Evolutionary conservation across 2,113 vertebrate species (phyloP).

Genomic region (Orientallactaga bullata): DNA sequence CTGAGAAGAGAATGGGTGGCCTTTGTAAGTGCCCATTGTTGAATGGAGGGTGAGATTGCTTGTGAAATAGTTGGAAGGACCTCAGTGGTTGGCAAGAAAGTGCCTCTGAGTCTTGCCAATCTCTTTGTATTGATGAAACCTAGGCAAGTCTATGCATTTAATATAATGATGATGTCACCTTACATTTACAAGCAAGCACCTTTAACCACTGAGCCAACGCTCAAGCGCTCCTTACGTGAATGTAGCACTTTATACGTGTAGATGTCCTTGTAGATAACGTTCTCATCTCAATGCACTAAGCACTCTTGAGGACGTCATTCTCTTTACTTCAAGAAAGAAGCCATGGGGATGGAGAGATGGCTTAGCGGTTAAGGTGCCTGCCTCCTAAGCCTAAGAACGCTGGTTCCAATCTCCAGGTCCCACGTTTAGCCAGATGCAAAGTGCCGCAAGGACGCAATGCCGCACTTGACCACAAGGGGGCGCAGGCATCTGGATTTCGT

Average conservation of each 20-base stretch:
- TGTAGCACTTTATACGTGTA: neutral
- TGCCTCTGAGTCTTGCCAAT: slow-evolving; percentile 48
- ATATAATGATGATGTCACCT: neutral
- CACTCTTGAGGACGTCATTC: neutral
- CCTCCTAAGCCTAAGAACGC: too few relatives aligned
- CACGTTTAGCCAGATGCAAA: too few relatives aligned
- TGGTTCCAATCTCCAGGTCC: too few relatives aligned
- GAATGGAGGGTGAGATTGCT: slow-evolving; percentile 67
- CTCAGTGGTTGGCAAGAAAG: slow-evolving; percentile 61
- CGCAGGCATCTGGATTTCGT: too few relatives aligned
- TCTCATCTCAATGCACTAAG: neutral
- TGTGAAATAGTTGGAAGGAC: slow-evolving; percentile 51
- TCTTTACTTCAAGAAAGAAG: neutral
- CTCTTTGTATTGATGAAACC: slow-evolving; percentile 3
- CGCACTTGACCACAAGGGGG: too few relatives aligned
- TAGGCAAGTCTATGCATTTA: neutral
- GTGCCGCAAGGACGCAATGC: too few relatives aligned
- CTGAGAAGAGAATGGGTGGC: slow-evolving; percentile 68
- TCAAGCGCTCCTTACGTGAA: neutral
- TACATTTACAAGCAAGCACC: neutral
- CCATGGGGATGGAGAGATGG: too few relatives aligned
- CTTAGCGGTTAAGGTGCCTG: too few relatives aligned
- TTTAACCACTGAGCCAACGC: too few relatives aligned
- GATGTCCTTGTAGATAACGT: neutral
- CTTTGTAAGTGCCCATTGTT: slow-evolving; percentile 75